Evolutionary conservation across 2,113 vertebrate genomes (phyloP).

Genomic region (Larimichthys polyactis): DNA sequence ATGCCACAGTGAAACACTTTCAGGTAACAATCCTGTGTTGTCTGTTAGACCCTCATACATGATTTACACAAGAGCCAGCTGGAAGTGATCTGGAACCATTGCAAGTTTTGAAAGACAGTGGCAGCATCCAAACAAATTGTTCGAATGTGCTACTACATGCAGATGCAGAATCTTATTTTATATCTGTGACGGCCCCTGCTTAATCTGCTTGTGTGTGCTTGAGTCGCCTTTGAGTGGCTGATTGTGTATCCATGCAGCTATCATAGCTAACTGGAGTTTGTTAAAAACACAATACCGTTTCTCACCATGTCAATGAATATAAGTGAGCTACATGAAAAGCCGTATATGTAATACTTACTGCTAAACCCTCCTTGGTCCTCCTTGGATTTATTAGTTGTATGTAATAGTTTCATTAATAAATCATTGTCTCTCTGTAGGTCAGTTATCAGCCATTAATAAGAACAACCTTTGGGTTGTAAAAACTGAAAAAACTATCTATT

Average conservation of each 20-base stretch:
- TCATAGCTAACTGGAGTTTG: background rate
- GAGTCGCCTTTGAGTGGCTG: no score
- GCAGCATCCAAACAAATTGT: background rate
- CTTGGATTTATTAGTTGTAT: background rate
- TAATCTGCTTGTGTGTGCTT: no score
- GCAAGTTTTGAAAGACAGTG: background rate
- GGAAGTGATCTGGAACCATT: background rate
- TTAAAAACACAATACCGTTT: background rate
- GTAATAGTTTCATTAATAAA: background rate
- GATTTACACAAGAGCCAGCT: constrained; percentile 1
- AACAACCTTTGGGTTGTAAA: no score
- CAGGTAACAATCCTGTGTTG: constrained; percentile 34
- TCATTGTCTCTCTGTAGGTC: no score
- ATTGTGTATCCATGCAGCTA: no score
- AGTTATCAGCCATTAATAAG: background rate
- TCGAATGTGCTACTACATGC: background rate
- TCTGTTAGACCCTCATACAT: constrained; percentile 36
- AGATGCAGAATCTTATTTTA: background rate
- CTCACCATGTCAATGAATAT: no score
- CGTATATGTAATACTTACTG: background rate
- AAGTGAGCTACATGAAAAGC: background rate
- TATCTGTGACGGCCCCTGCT: no score
- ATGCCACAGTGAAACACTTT: constrained; percentile 49
- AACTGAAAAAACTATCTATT: no score
- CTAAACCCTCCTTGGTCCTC: no score